phyloP scores from a whole-genome alignment of 2,113 vertebrate species.

The Dinomys branickii region DNA sequence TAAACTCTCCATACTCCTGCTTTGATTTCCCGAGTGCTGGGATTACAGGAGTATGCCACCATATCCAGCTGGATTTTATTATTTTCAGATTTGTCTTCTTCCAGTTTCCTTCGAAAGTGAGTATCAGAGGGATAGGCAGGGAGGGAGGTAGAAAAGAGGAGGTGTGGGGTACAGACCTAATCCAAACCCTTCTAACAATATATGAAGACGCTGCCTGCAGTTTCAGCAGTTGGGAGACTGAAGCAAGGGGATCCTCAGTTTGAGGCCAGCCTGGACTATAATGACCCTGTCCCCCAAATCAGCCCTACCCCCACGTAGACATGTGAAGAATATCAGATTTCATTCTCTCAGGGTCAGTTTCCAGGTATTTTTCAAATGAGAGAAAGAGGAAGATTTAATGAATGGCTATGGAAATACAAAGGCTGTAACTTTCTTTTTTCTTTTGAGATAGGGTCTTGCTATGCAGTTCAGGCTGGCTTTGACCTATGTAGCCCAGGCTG shows the following conservation, averaged over 20 bases:
- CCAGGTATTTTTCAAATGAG: background rate
- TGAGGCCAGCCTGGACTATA: background rate
- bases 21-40: background rate
- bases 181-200: background rate
- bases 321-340: background rate
- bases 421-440: background rate
- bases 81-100: slow-evolving; percentile 2
- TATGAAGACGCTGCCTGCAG: background rate
- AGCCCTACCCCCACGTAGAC: background rate
- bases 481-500: background rate
- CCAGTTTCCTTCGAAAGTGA: background rate
- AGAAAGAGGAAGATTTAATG: background rate
- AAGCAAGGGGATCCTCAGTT: background rate
- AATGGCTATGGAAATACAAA: background rate
- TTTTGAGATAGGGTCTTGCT: background rate
- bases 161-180: background rate
- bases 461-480: background rate
- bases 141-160: background rate
- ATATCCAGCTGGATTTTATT: background rate
- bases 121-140: background rate
- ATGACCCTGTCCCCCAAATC: background rate
- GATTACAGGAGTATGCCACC: background rate
- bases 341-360: background rate
- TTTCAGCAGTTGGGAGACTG: background rate
- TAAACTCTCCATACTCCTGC: background rate